Evolutionary conservation across 2,113 vertebrate genomes (phyloP).

Genomic region (Seriola dumerili): DNA sequence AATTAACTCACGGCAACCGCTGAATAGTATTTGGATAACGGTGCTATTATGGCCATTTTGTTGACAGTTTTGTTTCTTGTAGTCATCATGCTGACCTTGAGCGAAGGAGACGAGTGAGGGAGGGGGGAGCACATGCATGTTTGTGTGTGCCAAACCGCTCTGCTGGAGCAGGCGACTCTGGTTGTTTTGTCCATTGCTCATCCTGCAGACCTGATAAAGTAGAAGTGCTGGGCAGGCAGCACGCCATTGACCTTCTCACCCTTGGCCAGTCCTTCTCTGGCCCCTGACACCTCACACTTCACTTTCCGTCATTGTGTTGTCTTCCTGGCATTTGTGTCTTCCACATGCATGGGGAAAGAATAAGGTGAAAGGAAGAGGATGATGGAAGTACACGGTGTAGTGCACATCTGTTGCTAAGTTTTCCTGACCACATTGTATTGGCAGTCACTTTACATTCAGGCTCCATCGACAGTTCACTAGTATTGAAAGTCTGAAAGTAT

Average conservation of each 20-base stretch:
- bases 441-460: conserved; percentile 80
- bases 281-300: conserved; percentile 58
- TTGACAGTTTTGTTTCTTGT: conserved; percentile 49
- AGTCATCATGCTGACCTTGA: conserved; percentile 57
- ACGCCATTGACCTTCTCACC: conserved; percentile 67
- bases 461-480: conserved; percentile 80
- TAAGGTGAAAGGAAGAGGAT: conserved; percentile 70
- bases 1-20: conserved; percentile 5
- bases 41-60: conserved; percentile 35
- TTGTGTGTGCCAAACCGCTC: conserved; percentile 27
- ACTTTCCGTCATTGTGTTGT: conserved; percentile 81
- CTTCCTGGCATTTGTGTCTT: conserved; percentile 78
- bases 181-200: conserved; percentile 63
- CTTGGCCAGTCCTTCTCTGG: conserved; percentile 7
- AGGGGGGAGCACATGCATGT: conserved; percentile 13
- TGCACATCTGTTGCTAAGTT: conserved; percentile 85
- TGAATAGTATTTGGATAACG: conserved; percentile 33
- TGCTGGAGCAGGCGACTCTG: conserved; percentile 38
- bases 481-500: conserved; percentile 7
- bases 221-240: conserved; percentile 53
- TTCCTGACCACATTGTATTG: conserved; percentile 83
- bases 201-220: conserved; percentile 73
- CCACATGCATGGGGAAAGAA: conserved; percentile 57
- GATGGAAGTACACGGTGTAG: conserved; percentile 39
- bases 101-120: not conserved